A percentile compares a stretch with the other conserved stretches of the same genome.
Evolutionary conservation across 2,888 invertebrate genomes (phyloP).

Genomic region (Cryptocephalus primarius): DNA sequence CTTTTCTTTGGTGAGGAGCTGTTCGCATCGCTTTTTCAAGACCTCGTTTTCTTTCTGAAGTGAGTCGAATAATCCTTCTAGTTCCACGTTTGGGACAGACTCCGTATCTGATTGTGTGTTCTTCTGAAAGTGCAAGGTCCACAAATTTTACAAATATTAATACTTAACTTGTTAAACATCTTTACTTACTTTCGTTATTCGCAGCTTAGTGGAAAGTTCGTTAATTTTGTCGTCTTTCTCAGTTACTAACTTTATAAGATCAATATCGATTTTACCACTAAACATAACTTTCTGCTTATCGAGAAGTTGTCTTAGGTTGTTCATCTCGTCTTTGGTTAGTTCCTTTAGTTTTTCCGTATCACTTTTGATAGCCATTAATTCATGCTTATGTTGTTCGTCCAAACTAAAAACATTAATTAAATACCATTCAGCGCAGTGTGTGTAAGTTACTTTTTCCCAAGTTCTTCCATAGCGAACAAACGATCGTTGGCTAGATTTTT

Average conservation of each 20-base stretch:
- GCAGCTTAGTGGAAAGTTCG: constrained; percentile 33
- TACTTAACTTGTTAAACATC: background rate
- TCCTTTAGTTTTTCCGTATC: constrained; percentile 44
- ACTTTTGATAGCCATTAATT: constrained; percentile 51
- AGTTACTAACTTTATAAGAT: constrained; percentile 29
- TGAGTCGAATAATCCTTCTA: constrained; percentile 25
- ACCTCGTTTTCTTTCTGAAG: constrained; percentile 32
- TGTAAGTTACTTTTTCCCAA: constrained; percentile 27
- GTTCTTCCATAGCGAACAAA: constrained; percentile 50
- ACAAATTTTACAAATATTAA: constrained; percentile 4
- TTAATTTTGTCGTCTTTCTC: constrained; percentile 40
- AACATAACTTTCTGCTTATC: constrained; percentile 34
- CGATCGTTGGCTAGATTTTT: constrained; percentile 55
- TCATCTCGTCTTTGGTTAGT: constrained; percentile 26
- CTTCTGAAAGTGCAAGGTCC: background rate
- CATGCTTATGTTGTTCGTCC: constrained; percentile 51
- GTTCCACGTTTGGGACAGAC: constrained; percentile 20
- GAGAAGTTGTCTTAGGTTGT: constrained; percentile 34
- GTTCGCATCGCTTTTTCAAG: constrained; percentile 41
- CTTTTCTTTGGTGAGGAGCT: constrained; percentile 42
- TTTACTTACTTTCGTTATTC: constrained; percentile 31
- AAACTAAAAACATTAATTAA: constrained; percentile 31
- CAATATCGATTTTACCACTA: constrained; percentile 31
- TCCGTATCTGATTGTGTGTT: constrained; percentile 15
- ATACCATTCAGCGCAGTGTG: background rate